Conservation (phyloP, 2,113 vertebrate species). For the Malurus melanocephalus region DNA sequence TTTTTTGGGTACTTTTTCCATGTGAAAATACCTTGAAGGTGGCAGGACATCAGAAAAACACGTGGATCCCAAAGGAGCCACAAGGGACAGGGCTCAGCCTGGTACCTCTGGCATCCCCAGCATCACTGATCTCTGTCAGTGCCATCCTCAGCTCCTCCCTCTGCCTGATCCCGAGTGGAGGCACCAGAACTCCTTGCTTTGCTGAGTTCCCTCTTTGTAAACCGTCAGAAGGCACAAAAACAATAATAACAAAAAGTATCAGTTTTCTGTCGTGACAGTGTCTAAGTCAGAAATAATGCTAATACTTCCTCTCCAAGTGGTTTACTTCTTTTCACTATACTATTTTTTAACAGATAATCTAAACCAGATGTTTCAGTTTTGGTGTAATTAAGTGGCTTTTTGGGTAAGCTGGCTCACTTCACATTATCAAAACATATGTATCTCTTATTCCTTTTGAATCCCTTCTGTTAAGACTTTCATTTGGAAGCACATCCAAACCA, state of each 20-base stretch:
- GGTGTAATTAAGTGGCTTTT: constrained; percentile 48
- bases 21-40: not conserved
- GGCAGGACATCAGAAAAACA: not conserved
- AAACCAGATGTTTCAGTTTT: constrained; percentile 44
- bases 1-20: not conserved
- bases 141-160: not conserved
- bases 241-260: not conserved
- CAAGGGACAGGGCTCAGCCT: not conserved
- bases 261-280: not conserved
- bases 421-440: constrained; percentile 45
- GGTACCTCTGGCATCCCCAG: not conserved
- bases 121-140: fast-evolving
- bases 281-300: constrained; percentile 6
- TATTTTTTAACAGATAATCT: constrained; percentile 28
- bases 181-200: not conserved
- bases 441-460: constrained; percentile 20
- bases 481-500: constrained; percentile 25
- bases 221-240: not conserved
- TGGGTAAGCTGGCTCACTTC: constrained; percentile 30
- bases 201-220: not conserved
- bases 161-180: fast-evolving
- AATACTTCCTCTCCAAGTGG: constrained; percentile 17
- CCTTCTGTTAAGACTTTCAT: not conserved
- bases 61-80: not conserved
- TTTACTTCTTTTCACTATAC: constrained; percentile 12